These are phyloP conservation scores for Pantherophis vulpinus DNA, from an alignment of 2,797 vertebrate genomes.

Conservation along the genomic window DNA sequence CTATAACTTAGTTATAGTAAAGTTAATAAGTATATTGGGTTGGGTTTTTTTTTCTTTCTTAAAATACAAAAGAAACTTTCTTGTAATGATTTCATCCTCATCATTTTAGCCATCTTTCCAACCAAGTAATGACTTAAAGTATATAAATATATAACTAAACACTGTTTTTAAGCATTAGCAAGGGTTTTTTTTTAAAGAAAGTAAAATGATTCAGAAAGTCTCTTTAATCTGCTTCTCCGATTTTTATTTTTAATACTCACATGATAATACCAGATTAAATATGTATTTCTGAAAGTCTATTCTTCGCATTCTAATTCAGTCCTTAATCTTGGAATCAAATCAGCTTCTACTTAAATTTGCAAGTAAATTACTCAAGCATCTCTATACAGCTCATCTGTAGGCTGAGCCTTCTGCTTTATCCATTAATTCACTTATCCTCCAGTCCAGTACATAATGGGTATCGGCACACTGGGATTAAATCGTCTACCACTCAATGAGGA, in stretches of 20 bases:
- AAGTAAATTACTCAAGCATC: background rate
- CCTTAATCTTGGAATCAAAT: background rate
- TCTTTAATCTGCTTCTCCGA: background rate
- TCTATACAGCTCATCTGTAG: background rate
- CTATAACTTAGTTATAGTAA: no score
- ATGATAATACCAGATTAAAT: background rate
- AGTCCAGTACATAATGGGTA: background rate
- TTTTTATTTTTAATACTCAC: background rate
- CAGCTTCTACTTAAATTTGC: background rate
- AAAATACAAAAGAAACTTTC: background rate
- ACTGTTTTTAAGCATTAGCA: background rate
- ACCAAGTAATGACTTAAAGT: background rate
- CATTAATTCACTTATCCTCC: background rate
- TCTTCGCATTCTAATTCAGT: background rate
- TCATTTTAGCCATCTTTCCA: background rate
- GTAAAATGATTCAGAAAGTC: background rate
- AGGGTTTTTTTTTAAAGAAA: background rate
- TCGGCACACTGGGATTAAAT: background rate
- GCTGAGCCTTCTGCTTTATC: background rate
- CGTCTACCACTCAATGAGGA: background rate
- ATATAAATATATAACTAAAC: background rate
- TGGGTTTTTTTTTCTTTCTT: background rate
- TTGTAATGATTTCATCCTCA: background rate
- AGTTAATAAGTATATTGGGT: background rate
- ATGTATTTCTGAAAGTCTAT: background rate